These are phyloP conservation scores for Agrenia bidenticulata DNA, from an alignment of 2,888 invertebrate species.

Conservation along the genomic window DNA sequence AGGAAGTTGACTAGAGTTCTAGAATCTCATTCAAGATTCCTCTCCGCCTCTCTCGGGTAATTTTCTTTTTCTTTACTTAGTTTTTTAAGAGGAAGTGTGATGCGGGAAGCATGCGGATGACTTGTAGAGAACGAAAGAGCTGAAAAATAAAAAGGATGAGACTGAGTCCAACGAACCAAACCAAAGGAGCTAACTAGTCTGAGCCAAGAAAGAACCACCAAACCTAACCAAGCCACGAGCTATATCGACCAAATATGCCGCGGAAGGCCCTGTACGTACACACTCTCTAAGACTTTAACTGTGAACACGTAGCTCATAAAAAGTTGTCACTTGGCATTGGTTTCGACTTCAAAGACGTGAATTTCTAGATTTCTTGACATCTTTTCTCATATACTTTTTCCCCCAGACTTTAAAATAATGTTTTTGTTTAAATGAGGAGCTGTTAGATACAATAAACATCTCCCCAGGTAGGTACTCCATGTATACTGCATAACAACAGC, in stretches of 20 bases:
- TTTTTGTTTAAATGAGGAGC: background rate
- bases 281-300: background rate
- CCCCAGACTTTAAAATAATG: background rate
- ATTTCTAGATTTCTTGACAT: conserved; percentile 10
- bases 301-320: conserved; percentile 20
- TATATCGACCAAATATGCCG: too few relatives aligned
- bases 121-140: conserved; percentile 10
- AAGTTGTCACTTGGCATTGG: conserved; percentile 17
- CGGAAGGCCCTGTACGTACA: background rate
- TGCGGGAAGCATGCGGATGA: conserved; percentile 13
- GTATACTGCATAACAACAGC: too few relatives aligned
- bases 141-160: conserved; percentile 6
- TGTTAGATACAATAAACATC: conserved; percentile 2
- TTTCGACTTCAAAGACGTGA: background rate
- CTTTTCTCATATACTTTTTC: conserved; percentile 4
- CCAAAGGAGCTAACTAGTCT: conserved; percentile 14
- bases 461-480: too few relatives aligned
- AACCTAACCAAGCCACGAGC: too few relatives aligned
- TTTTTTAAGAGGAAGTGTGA: conserved; percentile 1
- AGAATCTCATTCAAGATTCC: conserved; percentile 14
- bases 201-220: conserved; percentile 1
- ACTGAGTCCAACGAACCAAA: conserved; percentile 17
- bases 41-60: conserved; percentile 11
- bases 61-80: conserved; percentile 8
- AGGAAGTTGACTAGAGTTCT: background rate